Base-by-base conservation (phyloP, 2,797 vertebrate genomes). In the Nyctibius grandis region DNA sequence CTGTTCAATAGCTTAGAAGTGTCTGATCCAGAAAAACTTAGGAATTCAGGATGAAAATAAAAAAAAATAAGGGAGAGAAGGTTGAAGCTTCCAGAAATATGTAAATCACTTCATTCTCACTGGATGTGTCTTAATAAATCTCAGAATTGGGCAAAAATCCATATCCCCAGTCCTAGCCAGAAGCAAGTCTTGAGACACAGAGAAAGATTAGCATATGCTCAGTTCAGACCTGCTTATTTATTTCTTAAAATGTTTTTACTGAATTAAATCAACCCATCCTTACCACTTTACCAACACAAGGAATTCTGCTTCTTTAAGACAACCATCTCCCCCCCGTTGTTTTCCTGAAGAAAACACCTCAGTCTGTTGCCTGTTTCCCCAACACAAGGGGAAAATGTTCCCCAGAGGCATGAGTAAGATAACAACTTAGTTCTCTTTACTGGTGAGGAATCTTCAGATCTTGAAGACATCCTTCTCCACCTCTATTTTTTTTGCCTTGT, bases 161-260 rank as follows among this genome's bases (percentile, higher is more conserved):
- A 78, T 26, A 77, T 28, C 65, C 54, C 19, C 11, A 75, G 33
- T 50, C 65, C 53, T 18, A 65, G 90, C 69, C 80, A 88, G 77
- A 65, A 94, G 90, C 59, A 89, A 93, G 44, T 44, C 73, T 56
- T 44, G 61, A 94, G 40, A 64, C 83, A 86, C 42, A 77, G 59
- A 82, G 63, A 45, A 85, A 74, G 50, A 90, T 88, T 36, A 82
- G 50, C 74, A 93, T 65, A 36, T 63, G 50, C 45, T 93, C 73
- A 54, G 90, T 86, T 79, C 76, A 95, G 80, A 93, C 70, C 86
- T 88, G 63, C 85, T 86, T 64, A 54, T 88, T 90, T 96, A 34
- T 57, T 78, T 69, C 59, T 82, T 53, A 14, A 76, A 64, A 57
- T 51, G 22, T 18, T 88, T 89, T 60, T 38, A 64, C 60, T 34